Evolutionary conservation across 1,140 invertebrate genomes (phyloP).

Genomic region (Phenacoccus solenopsis): DNA sequence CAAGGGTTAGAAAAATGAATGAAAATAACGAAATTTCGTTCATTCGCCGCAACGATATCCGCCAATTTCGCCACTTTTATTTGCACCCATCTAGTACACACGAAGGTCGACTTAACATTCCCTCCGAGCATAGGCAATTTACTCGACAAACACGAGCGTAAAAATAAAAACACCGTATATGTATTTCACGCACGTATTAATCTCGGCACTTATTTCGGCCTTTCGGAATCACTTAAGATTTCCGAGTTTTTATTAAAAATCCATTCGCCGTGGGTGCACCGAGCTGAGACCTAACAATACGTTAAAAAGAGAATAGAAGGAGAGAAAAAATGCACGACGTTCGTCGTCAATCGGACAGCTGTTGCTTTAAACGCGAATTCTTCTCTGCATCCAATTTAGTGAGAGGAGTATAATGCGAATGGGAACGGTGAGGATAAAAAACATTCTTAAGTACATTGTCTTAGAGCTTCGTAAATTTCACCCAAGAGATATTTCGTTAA

Average conservation of each 20-base stretch:
- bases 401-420: too few species aligned
- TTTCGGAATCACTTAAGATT: background rate
- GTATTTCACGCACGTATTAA: background rate
- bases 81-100: too few species aligned
- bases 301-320: background rate
- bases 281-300: too few species aligned
- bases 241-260: background rate
- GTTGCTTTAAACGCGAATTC: background rate
- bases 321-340: slow-evolving; percentile 6
- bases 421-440: too few species aligned
- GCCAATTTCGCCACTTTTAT: too few species aligned
- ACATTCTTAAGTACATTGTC: too few species aligned
- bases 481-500: slow-evolving; percentile 13
- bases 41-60: too few species aligned
- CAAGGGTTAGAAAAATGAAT: too few species aligned
- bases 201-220: background rate
- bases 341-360: slow-evolving; percentile 5
- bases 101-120: too few species aligned
- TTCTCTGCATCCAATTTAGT: background rate
- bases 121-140: background rate
- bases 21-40: too few species aligned
- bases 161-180: background rate
- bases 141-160: background rate
- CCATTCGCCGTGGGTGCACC: background rate
- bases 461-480: background rate